phyloP scores from a whole-genome alignment of 1,140 invertebrate species.

The Camponotus pennsylvanicus region DNA sequence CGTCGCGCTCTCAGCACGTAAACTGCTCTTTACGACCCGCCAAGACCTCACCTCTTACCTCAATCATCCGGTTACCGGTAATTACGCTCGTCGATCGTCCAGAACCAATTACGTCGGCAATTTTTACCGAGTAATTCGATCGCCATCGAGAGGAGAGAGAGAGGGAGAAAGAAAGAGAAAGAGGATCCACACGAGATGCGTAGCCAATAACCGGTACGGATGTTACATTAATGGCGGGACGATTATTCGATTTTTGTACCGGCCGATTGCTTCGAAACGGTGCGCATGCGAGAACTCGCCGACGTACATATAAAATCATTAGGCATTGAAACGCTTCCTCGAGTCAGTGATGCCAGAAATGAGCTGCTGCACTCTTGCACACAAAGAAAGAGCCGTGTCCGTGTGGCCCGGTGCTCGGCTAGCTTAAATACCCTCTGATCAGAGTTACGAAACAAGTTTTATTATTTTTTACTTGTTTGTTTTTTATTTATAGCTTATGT shows the following conservation, averaged over 20 bases:
- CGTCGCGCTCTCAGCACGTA: conserved; percentile 70
- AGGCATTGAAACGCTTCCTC: conserved; percentile 52
- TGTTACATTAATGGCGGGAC: conserved; percentile 50
- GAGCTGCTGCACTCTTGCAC: too few relatives aligned
- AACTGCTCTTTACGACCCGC: conserved; percentile 80
- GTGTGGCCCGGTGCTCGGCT: too few relatives aligned
- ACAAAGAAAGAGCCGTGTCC: too few relatives aligned
- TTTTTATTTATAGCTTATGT: too few relatives aligned
- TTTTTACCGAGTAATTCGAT: conserved; percentile 74
- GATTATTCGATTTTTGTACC: conserved; percentile 55
- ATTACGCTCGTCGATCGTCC: conserved; percentile 77
- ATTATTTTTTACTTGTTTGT: too few relatives aligned
- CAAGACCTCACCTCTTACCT: conserved; percentile 74
- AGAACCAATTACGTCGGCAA: conserved; percentile 77
- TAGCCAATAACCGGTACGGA: conserved; percentile 59
- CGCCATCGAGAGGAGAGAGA: conserved; percentile 57
- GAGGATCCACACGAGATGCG: conserved; percentile 57
- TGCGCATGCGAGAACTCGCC: conserved; percentile 24
- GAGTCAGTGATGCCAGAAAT: conserved; percentile 26
- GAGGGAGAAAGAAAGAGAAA: not conserved
- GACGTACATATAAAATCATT: conserved; percentile 51
- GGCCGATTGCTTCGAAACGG: conserved; percentile 26
- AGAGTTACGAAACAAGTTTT: too few relatives aligned
- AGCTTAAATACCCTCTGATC: too few relatives aligned
- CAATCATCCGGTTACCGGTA: conserved; percentile 77